phyloP scores from a whole-genome alignment of 2,888 invertebrate species.

The Hirtodrosophila duncani region DNA sequence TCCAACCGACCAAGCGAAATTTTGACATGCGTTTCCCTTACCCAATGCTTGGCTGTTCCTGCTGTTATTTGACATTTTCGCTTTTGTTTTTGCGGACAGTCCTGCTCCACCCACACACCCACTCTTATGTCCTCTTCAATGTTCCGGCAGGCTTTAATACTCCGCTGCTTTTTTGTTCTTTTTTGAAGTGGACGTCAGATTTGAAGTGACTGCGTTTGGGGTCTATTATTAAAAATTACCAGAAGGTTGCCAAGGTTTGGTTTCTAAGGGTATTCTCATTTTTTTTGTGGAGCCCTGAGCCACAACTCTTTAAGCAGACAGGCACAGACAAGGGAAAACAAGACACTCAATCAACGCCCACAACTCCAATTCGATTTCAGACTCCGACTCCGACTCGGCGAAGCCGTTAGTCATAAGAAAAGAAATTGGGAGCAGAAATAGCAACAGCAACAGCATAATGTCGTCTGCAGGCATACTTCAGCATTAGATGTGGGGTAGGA shows the following conservation, averaged over 20 bases:
- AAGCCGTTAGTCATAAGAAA: slow-evolving; percentile 64
- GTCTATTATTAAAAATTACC: slow-evolving; percentile 35
- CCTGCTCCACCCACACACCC: slow-evolving; percentile 1
- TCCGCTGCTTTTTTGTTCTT: slow-evolving; percentile 13
- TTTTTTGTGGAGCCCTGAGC: neutral
- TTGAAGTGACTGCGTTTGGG: slow-evolving; percentile 37
- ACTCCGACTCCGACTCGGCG: neutral
- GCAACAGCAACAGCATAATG: too few species aligned
- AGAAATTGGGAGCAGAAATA: slow-evolving; percentile 27
- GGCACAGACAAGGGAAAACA: slow-evolving; percentile 37
- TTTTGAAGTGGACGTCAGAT: slow-evolving; percentile 36
- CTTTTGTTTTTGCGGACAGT: slow-evolving; percentile 50
- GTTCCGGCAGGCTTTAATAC: slow-evolving; percentile 18
- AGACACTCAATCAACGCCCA: slow-evolving; percentile 56
- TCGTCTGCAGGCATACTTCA: slow-evolving; percentile 63
- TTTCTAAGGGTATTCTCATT: slow-evolving; percentile 40
- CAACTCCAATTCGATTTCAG: slow-evolving; percentile 46
- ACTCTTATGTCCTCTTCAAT: slow-evolving; percentile 21
- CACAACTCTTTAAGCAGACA: slow-evolving; percentile 51
- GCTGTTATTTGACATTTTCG: slow-evolving; percentile 31
- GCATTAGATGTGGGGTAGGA: slow-evolving; percentile 16
- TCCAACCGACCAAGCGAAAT: slow-evolving; percentile 36
- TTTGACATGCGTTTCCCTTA: slow-evolving; percentile 24
- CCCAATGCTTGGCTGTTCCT: too few species aligned
- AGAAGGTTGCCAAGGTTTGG: slow-evolving; percentile 5